Evolutionary conservation across 2,888 invertebrate genomes (phyloP), one percentile per base, ranked within the genome.

Genomic region (Magallana nippona): DNA sequence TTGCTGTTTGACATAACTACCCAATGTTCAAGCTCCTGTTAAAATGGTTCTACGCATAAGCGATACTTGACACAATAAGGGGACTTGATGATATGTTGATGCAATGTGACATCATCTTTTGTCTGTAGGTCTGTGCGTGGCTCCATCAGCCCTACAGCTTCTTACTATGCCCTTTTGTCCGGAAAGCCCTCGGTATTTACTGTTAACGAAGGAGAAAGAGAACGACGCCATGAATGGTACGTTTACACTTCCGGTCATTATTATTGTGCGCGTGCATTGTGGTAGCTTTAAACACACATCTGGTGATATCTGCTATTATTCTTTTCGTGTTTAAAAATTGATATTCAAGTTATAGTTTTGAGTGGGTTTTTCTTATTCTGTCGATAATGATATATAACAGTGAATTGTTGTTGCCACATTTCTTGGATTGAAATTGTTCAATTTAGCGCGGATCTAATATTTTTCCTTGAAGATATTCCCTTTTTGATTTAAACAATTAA

Each of bases 201-300:
- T 98, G 93, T 97, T 99, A 93, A 98, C 98, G 87, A 97, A 97
- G 93, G 97, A 98, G 94, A 97, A 97, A 96, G 98, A 98, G 93
- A 97, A 97, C 92, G 98, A 98, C 94, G 98, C 98, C 79, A 95
- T 98, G 91, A 96, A 97, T 95, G 98, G 96, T 96, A 90, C 90
- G 79, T 63, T 22, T 10, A 55, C 2, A 44, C 17, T 22, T 13
- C 55, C 13, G 10, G n/a, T n/a, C 10, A 55, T 10, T 3, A 13
- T 78, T 3, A 11, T 3, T n/a, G 19, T 15, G 15, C 15, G 1
- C n/a, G 32, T 44, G 15, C 13, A 32, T 32, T 17, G 32, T 22
- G n/a, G 8, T 77, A 27, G n/a, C 27, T 15, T 10, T 10, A 22
- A 27, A 27, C 27, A 27, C 27, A 27, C 27, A 27, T 27, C 2